phyloP scores from a whole-genome alignment of 2,797 vertebrate species.

The Odontamblyopus rebecca region DNA sequence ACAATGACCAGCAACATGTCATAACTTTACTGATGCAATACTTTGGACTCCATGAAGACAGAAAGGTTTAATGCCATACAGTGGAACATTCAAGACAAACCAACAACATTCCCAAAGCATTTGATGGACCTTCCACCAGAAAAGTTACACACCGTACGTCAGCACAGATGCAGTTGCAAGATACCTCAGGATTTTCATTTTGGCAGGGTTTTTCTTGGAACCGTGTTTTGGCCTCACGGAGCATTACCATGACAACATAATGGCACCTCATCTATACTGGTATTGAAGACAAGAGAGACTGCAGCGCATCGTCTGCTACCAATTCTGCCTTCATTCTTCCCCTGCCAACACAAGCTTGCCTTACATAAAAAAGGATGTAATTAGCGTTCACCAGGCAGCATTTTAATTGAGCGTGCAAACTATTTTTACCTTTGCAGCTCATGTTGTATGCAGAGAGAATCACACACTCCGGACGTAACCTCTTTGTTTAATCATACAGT shows the following conservation, averaged over 20 bases:
- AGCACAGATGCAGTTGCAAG: neutral
- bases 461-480: neutral
- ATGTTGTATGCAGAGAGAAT: neutral
- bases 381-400: conserved; percentile 3
- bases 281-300: conserved; percentile 6
- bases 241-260: conserved; percentile 15
- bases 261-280: conserved; percentile 5
- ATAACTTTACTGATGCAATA: no score
- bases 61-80: no score
- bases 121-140: no score
- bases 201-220: conserved; percentile 1
- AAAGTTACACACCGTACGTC: neutral
- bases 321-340: neutral
- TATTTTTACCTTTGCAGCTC: conserved; percentile 7
- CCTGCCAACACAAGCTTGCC: neutral
- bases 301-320: neutral
- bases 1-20: no score
- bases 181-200: neutral
- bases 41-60: no score
- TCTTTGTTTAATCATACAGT: neutral
- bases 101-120: no score
- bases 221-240: neutral
- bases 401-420: conserved; percentile 4
- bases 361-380: conserved; percentile 10
- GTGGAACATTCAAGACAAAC: no score